phyloP scores from a whole-genome alignment of 2,113 vertebrate species.

The Phaethon lepturus region DNA sequence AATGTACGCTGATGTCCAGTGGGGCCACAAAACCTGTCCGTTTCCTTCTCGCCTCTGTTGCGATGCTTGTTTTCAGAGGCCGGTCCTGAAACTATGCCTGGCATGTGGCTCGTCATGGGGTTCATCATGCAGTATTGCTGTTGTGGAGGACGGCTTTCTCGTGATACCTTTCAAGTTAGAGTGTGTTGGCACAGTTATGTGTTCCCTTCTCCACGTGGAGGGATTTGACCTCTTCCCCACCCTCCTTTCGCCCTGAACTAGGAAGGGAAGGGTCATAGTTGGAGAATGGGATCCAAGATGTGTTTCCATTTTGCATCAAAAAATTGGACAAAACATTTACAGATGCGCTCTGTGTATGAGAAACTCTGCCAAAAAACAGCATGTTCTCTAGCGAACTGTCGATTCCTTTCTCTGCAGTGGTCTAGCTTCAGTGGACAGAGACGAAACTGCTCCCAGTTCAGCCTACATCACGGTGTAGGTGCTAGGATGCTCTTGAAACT shows the following conservation, averaged over 20 bases:
- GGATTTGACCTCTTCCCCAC: background rate
- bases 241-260: background rate
- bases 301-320: background rate
- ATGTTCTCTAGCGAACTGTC: rapidly evolving
- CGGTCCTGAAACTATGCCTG: background rate
- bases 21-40: too few relatives aligned
- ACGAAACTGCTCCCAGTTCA: background rate
- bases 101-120: background rate
- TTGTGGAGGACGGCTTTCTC: background rate
- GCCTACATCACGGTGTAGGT: background rate
- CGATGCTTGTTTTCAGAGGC: background rate
- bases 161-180: background rate
- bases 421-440: background rate
- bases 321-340: background rate
- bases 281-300: background rate
- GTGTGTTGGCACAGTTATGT: rapidly evolving
- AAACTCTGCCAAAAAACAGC: background rate
- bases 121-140: background rate
- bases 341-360: background rate
- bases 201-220: background rate
- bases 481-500: background rate
- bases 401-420: rapidly evolving
- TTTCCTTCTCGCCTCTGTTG: background rate
- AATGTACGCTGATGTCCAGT: rapidly evolving
- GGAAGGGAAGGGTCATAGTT: background rate